Conservation (phyloP, 2,797 vertebrate genomes). For the Tiaroga cobitis region DNA sequence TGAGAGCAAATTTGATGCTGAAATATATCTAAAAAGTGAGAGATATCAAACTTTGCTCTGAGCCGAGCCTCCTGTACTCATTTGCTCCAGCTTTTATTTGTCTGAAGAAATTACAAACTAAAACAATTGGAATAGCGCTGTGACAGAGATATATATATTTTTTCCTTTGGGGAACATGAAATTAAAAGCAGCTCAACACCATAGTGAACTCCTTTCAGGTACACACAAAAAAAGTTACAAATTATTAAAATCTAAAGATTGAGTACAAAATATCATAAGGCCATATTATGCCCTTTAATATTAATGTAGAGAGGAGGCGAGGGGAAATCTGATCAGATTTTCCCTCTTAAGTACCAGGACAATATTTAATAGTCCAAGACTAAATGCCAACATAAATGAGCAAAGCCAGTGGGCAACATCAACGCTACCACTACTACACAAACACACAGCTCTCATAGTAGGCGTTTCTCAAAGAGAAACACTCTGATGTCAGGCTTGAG, state of each 20-base stretch:
- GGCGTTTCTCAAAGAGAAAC: neutral
- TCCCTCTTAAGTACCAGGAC: conserved; percentile 22
- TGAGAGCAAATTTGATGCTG: neutral
- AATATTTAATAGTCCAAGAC: conserved; percentile 37
- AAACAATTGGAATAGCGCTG: neutral
- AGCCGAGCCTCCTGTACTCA: neutral
- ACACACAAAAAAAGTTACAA: neutral
- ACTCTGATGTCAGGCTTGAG: neutral
- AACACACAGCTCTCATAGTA: neutral
- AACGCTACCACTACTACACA: neutral
- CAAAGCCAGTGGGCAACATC: conserved; percentile 18
- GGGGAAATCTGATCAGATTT: conserved; percentile 22
- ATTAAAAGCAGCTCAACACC: neutral
- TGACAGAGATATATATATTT: too few species aligned
- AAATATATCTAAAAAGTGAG: neutral
- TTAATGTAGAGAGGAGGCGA: conserved; percentile 37
- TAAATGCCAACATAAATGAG: conserved; percentile 48
- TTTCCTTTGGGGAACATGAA: neutral
- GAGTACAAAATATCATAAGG: neutral
- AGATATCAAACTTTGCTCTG: neutral
- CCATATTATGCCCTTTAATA: neutral
- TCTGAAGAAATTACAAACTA: neutral
- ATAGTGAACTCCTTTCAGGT: neutral
- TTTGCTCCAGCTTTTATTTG: neutral
- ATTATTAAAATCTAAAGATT: too few species aligned